Base-by-base conservation (phyloP, 2,113 vertebrate genomes). In the Melanostigma gelatinosum region DNA sequence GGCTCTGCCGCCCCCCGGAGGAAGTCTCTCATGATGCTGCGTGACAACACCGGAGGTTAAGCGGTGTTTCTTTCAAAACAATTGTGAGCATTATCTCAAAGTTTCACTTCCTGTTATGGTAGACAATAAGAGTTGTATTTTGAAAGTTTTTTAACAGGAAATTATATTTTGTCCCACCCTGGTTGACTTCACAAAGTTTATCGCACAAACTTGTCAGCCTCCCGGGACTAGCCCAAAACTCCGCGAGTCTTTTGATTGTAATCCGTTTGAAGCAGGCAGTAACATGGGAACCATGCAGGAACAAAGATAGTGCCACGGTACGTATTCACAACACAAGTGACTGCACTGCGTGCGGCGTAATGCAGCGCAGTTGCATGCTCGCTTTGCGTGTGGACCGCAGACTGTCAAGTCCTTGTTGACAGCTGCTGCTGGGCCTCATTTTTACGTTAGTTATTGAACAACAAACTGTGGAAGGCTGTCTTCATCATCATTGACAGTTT, bases 131-230 rank as follows among this genome's bases (percentile, higher is more conserved):
- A 58, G 27, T 36, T 67, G 12, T 77, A 67, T 58, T 67, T 67
- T 77, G 52, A 77, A 67, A 76, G 27, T 57, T 66, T 36, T 66
- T 32, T 11, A 44, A 34, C 62, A 44, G 74, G 74, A 67, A 67
- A 46, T 12, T n/a, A 2, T 24, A 0, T 3, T 8, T 22, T 24
- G 48, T 24, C 27, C 29, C 38, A 24, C 34, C 27, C 16, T 10
- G 34, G 40, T 24, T 24, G 29, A 48, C 64, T 48, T 60, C 18
- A 32, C 36, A 4, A 12, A 27, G 44, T 74, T 20, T 52, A 0
- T 52, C 36, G 73, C 11, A 15, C 50, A 18, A 44, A 57, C 62
- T 66, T 44, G 63, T 34, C 63, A 57, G 63, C 38, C 3, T 76
- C 24, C 0, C 4, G 13, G 22, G 44, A 27, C 5, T 1, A 27